Evolutionary conservation across 2,888 invertebrate species (phyloP).

Genomic region (Phorcus lineatus): DNA sequence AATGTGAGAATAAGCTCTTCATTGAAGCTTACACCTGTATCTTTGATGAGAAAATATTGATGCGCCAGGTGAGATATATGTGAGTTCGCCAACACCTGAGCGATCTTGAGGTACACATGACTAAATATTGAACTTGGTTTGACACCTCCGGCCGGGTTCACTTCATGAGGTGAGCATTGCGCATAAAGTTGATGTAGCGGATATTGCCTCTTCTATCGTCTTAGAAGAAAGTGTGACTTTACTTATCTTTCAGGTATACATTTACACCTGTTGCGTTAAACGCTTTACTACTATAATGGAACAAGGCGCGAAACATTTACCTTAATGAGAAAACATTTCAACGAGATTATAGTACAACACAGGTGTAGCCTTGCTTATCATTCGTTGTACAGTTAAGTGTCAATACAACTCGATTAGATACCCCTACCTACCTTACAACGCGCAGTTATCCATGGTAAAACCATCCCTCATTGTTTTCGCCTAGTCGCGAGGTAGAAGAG

Average conservation of each 20-base stretch:
- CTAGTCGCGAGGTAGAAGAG: background rate
- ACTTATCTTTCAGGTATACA: background rate
- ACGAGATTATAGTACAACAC: background rate
- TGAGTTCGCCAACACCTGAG: background rate
- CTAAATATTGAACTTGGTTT: conserved; percentile 4
- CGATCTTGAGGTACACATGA: background rate
- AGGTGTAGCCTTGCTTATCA: background rate
- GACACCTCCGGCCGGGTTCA: background rate
- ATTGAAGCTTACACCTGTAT: background rate
- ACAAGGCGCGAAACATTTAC: background rate
- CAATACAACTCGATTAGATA: background rate
- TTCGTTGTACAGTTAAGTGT: background rate
- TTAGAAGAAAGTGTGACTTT: background rate
- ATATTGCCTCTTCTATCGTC: background rate
- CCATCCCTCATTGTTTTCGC: too few species aligned
- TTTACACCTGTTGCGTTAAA: background rate
- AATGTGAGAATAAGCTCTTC: background rate
- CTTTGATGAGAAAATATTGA: background rate
- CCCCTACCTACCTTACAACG: background rate
- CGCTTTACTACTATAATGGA: background rate
- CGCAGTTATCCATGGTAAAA: background rate
- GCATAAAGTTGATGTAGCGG: background rate
- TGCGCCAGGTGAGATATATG: background rate
- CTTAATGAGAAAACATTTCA: background rate
- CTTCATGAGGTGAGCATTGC: background rate